phyloP scores from a whole-genome alignment of 2,797 vertebrate genomes.

The Pseudochaenichthys georgianus region DNA sequence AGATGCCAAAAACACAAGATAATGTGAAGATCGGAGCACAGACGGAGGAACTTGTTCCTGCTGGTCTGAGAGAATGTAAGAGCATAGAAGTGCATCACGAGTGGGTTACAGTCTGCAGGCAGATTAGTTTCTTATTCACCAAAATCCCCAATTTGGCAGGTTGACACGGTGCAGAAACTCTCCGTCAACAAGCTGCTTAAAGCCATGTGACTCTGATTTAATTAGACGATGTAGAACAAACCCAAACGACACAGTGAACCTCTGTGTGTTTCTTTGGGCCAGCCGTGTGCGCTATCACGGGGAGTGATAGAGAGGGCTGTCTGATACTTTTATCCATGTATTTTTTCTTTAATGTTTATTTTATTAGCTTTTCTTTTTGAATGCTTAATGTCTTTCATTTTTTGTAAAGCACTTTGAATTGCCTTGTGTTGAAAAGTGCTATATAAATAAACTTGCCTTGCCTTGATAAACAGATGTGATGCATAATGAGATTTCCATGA shows the following conservation, averaged over 20 bases:
- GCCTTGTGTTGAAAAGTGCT: too few relatives aligned
- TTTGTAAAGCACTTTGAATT: too few relatives aligned
- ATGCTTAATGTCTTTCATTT: too few relatives aligned
- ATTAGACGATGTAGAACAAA: slow-evolving; percentile 27
- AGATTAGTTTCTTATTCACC: slow-evolving; percentile 54
- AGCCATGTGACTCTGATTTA: slow-evolving; percentile 52
- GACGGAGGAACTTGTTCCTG: neutral
- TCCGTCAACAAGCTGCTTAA: slow-evolving; percentile 64
- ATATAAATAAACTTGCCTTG: too few relatives aligned
- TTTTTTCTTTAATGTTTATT: too few relatives aligned
- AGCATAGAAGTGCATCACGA: slow-evolving; percentile 7
- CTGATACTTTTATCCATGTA: neutral
- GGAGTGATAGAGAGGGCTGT: neutral
- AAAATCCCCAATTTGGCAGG: slow-evolving; percentile 57
- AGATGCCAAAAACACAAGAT: neutral
- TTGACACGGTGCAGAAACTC: slow-evolving; percentile 35
- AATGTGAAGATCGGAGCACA: neutral
- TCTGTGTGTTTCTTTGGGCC: neutral
- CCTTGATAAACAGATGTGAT: slow-evolving; percentile 23
- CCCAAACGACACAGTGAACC: neutral
- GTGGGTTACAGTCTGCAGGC: slow-evolving; percentile 19
- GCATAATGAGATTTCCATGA: slow-evolving; percentile 39
- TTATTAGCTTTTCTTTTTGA: too few relatives aligned
- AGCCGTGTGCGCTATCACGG: neutral
- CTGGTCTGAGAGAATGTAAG: neutral